These are phyloP conservation scores for Recurvirostra avosetta DNA, from an alignment of 2,113 vertebrate species.

Conservation along the genomic window DNA sequence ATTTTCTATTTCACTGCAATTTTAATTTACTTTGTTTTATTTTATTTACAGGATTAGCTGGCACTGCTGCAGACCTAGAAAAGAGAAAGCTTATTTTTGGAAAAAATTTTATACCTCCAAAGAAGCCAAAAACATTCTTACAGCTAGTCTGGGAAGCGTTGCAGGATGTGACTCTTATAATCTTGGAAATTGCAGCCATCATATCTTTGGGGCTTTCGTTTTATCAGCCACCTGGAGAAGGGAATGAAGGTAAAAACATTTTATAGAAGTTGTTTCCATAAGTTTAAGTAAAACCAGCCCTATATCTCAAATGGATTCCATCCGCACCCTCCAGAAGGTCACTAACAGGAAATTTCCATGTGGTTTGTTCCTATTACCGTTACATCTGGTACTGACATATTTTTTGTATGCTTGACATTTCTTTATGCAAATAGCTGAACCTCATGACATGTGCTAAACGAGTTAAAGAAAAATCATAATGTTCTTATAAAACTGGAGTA, in stretches of 20 bases:
- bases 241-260: constrained; percentile 79
- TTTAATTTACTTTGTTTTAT: not conserved
- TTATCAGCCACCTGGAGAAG: constrained; percentile 92
- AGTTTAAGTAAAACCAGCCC: not conserved
- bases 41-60: constrained; percentile 83
- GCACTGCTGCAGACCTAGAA: constrained; percentile 88
- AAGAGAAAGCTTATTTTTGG: constrained; percentile 95
- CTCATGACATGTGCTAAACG: not conserved
- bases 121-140: constrained; percentile 99
- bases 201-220: constrained; percentile 97
- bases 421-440: not conserved
- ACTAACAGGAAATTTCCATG: not conserved
- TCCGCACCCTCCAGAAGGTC: not conserved
- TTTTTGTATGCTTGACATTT: not conserved
- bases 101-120: constrained; percentile 98
- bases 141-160: constrained; percentile 98
- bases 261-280: not conserved
- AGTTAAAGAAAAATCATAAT: not conserved
- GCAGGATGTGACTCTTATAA: constrained; percentile 98
- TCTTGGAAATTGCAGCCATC: constrained; percentile 95
- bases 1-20: not conserved
- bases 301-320: not conserved
- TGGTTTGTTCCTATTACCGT: not conserved
- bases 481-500: not conserved
- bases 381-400: not conserved